Conservation (phyloP, 2,113 vertebrate genomes). For the Hippocampus zosterae region DNA sequence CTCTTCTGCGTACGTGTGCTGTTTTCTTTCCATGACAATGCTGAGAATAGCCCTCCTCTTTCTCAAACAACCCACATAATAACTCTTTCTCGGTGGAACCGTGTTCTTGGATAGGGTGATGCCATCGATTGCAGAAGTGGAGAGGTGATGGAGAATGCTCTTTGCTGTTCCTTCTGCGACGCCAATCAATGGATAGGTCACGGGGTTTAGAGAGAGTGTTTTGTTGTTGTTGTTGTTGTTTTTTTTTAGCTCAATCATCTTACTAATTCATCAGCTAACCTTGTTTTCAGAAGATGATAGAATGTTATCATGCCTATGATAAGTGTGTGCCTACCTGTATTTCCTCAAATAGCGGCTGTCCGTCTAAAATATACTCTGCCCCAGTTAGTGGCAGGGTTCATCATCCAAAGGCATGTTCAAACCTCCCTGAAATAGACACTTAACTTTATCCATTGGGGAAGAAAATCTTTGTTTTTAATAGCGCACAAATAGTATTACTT, state of each 20-base stretch:
- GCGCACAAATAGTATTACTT: neutral
- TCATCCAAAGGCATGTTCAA: neutral
- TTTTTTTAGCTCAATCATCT: constrained; percentile 14
- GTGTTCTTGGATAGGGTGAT: constrained; percentile 21
- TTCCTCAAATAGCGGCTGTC: neutral
- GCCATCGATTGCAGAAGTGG: constrained; percentile 52
- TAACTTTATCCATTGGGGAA: neutral
- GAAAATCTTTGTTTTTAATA: neutral
- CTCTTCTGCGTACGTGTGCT: constrained; percentile 2
- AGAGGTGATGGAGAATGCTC: constrained; percentile 29
- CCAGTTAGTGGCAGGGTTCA: neutral
- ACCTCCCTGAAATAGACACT: neutral
- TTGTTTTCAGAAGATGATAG: constrained; percentile 23
- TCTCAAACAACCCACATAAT: constrained; percentile 49
- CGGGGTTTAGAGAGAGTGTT: constrained; percentile 12
- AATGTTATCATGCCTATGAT: neutral
- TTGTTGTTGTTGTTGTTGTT: neutral
- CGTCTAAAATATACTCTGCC: neutral
- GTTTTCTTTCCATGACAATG: constrained; percentile 21
- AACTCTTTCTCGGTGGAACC: constrained; percentile 30
- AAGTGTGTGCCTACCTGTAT: neutral
- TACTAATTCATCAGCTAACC: constrained; percentile 22
- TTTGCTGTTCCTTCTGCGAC: constrained; percentile 23
- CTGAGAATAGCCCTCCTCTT: constrained; percentile 51
- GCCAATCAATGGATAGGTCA: constrained; percentile 27